A percentile compares a stretch with the other conserved stretches of the same genome.
phyloP scores from a whole-genome alignment of 2,113 vertebrate genomes.

The Porphyrio hochstetteri region DNA sequence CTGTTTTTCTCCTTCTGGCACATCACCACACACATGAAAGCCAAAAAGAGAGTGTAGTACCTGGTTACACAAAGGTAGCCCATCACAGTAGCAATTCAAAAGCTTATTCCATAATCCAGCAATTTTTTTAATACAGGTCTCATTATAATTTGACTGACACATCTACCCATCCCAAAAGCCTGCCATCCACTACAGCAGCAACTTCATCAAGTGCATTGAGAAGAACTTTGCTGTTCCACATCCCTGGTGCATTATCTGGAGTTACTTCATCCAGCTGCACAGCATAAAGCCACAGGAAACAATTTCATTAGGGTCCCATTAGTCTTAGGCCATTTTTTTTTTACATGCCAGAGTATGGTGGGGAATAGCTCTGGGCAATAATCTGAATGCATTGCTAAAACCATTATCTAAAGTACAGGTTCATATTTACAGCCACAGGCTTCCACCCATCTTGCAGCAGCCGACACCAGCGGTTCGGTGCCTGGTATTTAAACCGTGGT shows the following conservation, averaged over 20 bases:
- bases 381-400: background rate
- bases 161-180: background rate
- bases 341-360: background rate
- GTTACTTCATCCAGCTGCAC: background rate
- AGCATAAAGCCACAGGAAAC: background rate
- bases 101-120: background rate
- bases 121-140: background rate
- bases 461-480: rapidly evolving
- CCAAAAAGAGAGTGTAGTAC: background rate
- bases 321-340: constrained; percentile 1
- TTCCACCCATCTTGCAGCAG: background rate
- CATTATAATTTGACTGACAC: background rate
- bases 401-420: background rate
- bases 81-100: background rate
- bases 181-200: background rate
- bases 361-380: background rate
- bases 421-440: background rate
- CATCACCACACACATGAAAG: background rate
- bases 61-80: background rate
- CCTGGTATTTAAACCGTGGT: background rate
- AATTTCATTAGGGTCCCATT: constrained; percentile 11
- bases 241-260: background rate
- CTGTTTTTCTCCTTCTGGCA: background rate
- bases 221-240: background rate
- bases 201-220: background rate